Evolutionary conservation across 2,113 vertebrate species (phyloP).

Genomic region (Lipophrys pholis): DNA sequence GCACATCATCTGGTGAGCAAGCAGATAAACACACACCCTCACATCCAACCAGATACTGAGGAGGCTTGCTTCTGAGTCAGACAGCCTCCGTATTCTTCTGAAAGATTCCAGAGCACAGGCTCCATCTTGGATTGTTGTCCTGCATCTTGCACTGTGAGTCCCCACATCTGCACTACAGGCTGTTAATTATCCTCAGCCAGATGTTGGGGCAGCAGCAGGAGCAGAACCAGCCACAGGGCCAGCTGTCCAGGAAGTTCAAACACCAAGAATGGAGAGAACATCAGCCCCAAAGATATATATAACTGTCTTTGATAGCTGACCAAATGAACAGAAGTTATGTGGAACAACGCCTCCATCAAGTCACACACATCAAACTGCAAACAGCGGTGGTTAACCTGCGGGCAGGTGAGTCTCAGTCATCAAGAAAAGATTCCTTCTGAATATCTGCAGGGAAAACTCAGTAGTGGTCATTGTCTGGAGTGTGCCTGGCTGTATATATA

Average conservation of each 20-base stretch:
- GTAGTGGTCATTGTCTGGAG: conserved; percentile 23
- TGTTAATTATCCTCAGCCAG: conserved; percentile 54
- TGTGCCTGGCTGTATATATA: conserved; percentile 57
- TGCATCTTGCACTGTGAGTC: conserved; percentile 9
- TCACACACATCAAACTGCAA: no score
- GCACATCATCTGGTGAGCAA: conserved; percentile 22
- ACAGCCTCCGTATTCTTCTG: not conserved
- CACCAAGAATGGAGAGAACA: conserved; percentile 35
- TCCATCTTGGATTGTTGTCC: no score
- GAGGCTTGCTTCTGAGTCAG: not conserved
- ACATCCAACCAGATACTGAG: conserved; percentile 6
- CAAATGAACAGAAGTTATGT: no score
- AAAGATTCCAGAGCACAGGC: conserved; percentile 21
- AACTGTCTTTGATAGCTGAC: no score
- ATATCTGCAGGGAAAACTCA: conserved; percentile 15
- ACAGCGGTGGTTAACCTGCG: no score
- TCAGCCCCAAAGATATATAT: conserved; percentile 53
- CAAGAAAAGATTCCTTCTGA: not conserved
- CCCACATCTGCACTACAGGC: conserved; percentile 21
- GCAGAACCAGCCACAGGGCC: conserved; percentile 30
- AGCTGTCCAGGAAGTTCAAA: conserved; percentile 44
- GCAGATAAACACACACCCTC: conserved; percentile 22
- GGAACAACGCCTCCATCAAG: no score
- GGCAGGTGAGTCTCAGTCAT: no score
- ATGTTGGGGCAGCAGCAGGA: conserved; percentile 47